These are phyloP conservation scores for Manis pentadactyla DNA, from an alignment of 2,797 vertebrate genomes.

Conservation along the genomic window DNA sequence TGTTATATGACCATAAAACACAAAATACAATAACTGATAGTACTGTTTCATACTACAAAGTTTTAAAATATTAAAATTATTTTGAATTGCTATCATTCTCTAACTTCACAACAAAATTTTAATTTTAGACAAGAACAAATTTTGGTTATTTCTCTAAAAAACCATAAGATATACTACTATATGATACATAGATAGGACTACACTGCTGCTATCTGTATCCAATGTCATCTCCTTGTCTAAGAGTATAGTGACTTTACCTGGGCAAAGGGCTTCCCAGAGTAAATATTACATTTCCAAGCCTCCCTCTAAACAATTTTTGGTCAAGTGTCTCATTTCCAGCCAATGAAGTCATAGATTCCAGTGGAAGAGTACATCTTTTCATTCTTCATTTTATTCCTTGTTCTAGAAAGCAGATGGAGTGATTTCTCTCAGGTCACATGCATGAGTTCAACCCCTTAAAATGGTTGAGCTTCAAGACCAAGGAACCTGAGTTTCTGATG, in stretches of 20 bases:
- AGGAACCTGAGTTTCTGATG: not conserved
- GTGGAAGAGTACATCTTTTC: not conserved
- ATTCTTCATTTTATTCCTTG: not conserved
- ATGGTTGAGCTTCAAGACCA: not conserved
- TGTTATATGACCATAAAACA: not conserved
- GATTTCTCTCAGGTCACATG: not conserved
- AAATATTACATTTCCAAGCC: not conserved
- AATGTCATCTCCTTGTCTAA: not conserved
- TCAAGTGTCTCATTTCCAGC: not conserved
- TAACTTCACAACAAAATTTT: not conserved
- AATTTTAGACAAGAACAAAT: not conserved
- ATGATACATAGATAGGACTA: not conserved
- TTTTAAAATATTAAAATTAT: not conserved
- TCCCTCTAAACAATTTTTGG: not conserved
- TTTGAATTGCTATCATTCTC: not conserved
- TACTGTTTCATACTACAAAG: not conserved
- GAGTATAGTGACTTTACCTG: not conserved
- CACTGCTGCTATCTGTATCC: not conserved
- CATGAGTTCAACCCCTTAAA: not conserved
- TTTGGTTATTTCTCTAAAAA: not conserved
- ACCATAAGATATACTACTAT: not conserved
- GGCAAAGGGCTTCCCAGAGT: not conserved
- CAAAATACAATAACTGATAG: not conserved
- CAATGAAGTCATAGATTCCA: not conserved
- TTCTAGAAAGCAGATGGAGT: not conserved